Percentiles rank a stretch among this genome's conserved stretches.
These are phyloP conservation scores for Neogobius melanostomus DNA, from an alignment of 2,113 vertebrate species.

Conservation along the genomic window DNA sequence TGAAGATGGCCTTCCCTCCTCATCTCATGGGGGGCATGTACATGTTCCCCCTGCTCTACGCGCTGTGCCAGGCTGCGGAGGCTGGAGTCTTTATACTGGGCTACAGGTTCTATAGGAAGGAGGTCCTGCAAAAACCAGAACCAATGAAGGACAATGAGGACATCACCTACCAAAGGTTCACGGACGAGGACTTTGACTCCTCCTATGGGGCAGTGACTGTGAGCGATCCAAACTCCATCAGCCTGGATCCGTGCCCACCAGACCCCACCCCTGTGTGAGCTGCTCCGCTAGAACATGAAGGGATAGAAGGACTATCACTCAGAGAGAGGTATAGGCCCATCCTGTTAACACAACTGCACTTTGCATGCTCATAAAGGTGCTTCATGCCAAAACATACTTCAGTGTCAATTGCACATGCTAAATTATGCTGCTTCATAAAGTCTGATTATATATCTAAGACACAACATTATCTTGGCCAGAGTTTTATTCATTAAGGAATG, in stretches of 20 bases:
- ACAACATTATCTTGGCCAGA: too few species aligned
- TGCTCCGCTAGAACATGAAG: neutral
- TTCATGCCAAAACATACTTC: constrained; percentile 29
- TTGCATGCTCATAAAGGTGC: constrained; percentile 27
- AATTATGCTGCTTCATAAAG: neutral
- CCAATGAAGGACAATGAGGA: constrained; percentile 78
- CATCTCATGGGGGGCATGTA: constrained; percentile 92
- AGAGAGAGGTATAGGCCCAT: neutral
- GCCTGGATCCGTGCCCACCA: constrained; percentile 74
- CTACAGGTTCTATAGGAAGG: constrained; percentile 86
- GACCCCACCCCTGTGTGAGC: constrained; percentile 69
- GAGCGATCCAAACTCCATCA: constrained; percentile 76
- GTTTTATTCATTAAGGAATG: too few species aligned
- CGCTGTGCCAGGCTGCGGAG: constrained; percentile 93
- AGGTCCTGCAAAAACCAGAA: constrained; percentile 84
- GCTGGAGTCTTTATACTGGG: constrained; percentile 89
- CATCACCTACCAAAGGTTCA: constrained; percentile 89
- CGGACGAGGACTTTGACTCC: constrained; percentile 88
- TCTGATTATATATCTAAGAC: neutral
- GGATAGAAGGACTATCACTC: constrained; percentile 3
- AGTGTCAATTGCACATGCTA: constrained; percentile 1
- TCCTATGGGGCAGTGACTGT: constrained; percentile 86
- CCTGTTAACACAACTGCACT: constrained; percentile 18
- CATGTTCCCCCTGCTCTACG: constrained; percentile 96
- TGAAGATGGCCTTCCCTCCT: constrained; percentile 93